These are phyloP conservation scores for Bombus pyrosoma DNA, from an alignment of 1,140 invertebrate genomes.

Conservation along the genomic window DNA sequence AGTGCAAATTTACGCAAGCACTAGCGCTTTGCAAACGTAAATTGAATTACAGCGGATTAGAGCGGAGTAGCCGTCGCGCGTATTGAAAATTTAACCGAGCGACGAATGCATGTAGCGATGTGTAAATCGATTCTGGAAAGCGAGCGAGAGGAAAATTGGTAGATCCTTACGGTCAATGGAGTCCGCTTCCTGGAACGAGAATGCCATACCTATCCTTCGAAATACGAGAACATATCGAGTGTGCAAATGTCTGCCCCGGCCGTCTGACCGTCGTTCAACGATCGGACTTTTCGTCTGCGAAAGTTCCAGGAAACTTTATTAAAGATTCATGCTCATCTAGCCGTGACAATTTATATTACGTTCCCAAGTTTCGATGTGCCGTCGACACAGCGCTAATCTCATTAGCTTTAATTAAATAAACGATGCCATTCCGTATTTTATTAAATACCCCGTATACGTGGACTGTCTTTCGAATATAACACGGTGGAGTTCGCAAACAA, in stretches of 20 bases:
- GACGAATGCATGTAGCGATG: slow-evolving; percentile 13
- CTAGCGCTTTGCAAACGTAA: neutral
- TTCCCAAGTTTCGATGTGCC: neutral
- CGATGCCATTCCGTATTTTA: neutral
- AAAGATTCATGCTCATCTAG: slow-evolving; percentile 13
- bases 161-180: slow-evolving; percentile 48
- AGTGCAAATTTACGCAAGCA: neutral
- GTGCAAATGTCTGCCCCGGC: slow-evolving; percentile 37
- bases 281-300: slow-evolving; percentile 43
- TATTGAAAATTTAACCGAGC: slow-evolving; percentile 31
- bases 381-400: neutral
- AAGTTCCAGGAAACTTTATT: slow-evolving; percentile 6
- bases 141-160: slow-evolving; percentile 46
- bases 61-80: neutral
- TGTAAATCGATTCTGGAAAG: slow-evolving; percentile 21
- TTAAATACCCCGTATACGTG: neutral
- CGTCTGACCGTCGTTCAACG: slow-evolving; percentile 5
- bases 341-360: neutral
- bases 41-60: slow-evolving; percentile 48
- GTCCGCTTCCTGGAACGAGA: slow-evolving; percentile 33
- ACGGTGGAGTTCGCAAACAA: neutral
- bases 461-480: too few relatives aligned
- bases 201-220: neutral
- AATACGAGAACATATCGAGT: slow-evolving; percentile 43
- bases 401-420: neutral